Evolutionary conservation across 35 echinoderm and acorn worm species (phyloP).

Genomic region (Chiridota heheva): DNA sequence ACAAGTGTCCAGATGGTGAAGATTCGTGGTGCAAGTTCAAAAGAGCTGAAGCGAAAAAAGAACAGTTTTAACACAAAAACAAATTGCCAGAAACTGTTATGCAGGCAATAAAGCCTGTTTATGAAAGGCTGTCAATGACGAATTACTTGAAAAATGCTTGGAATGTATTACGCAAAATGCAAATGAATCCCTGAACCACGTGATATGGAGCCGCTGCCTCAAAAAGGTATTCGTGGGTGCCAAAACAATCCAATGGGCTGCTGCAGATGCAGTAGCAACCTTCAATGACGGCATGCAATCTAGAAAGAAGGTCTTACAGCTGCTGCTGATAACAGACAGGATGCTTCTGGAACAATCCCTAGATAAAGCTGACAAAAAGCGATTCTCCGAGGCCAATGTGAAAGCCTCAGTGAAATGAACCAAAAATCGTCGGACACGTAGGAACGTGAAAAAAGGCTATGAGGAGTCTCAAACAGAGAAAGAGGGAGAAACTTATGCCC

Average conservation of each 20-base stretch:
- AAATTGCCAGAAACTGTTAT: neutral
- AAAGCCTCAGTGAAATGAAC: neutral
- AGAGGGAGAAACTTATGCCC: constrained; percentile 26
- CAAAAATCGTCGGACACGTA: neutral
- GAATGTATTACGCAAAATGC: constrained; percentile 27
- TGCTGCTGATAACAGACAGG: neutral
- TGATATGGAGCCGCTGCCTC: constrained; percentile 31
- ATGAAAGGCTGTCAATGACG: constrained; percentile 2
- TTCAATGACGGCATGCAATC: constrained; percentile 29
- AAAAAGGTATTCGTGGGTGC: constrained; percentile 18
- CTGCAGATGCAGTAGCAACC: constrained; percentile 8
- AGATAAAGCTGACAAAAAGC: constrained; percentile 11
- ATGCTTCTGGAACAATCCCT: neutral
- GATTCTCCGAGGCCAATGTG: constrained; percentile 1
- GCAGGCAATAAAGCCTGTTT: constrained; percentile 25
- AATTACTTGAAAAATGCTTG: constrained; percentile 15
- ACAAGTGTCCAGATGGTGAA: constrained; percentile 39
- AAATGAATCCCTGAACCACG: constrained; percentile 18
- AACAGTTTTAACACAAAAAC: neutral
- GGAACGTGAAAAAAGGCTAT: constrained; percentile 47
- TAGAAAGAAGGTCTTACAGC: neutral
- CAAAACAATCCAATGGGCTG: constrained; percentile 3
- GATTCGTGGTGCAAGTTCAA: constrained; percentile 49
- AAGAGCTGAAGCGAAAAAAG: neutral
- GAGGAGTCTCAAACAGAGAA: constrained; percentile 28